These are phyloP conservation scores for Clarias pachynema DNA, from an alignment of 2,797 vertebrate species.

Conservation along the genomic window DNA sequence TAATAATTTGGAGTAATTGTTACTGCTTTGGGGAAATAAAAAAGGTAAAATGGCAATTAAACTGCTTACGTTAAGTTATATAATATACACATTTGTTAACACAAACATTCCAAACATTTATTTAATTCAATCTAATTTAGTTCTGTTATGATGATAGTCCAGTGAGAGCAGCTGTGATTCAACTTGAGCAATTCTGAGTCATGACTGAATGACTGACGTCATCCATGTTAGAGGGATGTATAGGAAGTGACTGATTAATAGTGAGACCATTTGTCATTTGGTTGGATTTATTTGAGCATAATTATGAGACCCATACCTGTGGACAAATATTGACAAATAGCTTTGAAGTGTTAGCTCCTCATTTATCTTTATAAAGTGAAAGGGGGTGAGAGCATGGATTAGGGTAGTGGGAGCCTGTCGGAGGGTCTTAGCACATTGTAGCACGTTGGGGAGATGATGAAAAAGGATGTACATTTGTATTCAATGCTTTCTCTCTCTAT, in stretches of 20 bases:
- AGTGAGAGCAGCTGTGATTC: neutral
- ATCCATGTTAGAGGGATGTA: neutral
- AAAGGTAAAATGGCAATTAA: neutral
- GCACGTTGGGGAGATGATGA: neutral
- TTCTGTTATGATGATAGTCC: neutral
- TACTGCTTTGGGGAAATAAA: neutral
- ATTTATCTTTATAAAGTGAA: conserved; percentile 27
- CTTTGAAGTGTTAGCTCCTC: neutral
- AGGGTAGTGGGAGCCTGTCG: neutral
- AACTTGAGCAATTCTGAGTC: conserved; percentile 4
- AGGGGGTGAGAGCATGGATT: neutral
- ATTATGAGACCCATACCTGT: conserved; percentile 28
- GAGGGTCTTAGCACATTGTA: neutral
- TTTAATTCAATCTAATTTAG: neutral
- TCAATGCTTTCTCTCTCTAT: neutral
- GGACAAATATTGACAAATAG: conserved; percentile 32
- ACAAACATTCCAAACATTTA: neutral
- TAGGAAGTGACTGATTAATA: neutral
- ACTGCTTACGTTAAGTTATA: neutral
- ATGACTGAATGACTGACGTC: conserved; percentile 18
- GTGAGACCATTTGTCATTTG: neutral
- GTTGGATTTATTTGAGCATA: neutral
- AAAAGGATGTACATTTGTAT: neutral
- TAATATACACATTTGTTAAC: neutral
- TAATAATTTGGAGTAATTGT: neutral